These are phyloP conservation scores for Drosophila paulistorum DNA, from an alignment of 1,140 invertebrate genomes.

Conservation along the genomic window DNA sequence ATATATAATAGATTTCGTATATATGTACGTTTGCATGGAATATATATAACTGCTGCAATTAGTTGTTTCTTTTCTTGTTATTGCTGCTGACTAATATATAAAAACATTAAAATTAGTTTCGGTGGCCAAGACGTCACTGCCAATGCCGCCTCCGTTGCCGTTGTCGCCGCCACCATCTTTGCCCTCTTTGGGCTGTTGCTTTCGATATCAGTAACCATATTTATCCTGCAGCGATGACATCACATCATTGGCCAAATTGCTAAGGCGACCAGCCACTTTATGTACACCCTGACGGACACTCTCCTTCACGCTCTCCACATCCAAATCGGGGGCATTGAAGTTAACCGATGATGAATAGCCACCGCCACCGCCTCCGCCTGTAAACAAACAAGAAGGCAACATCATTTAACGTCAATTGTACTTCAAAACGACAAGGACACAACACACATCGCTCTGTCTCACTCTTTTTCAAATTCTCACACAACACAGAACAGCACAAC, in stretches of 20 bases:
- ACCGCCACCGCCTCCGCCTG: conserved; percentile 30
- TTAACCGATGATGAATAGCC: conserved; percentile 72
- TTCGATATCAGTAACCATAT: conserved; percentile 85
- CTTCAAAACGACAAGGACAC: neutral
- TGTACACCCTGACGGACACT: conserved; percentile 97
- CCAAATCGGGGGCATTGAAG: conserved; percentile 85
- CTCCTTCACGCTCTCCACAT: conserved; percentile 95
- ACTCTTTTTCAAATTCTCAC: neutral
- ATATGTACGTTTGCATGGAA: conserved; percentile 53
- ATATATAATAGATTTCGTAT: neutral
- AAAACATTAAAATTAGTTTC: conserved; percentile 52
- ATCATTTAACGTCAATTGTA: neutral
- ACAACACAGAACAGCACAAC: neutral
- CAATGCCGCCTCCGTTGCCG: no score
- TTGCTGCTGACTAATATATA: conserved; percentile 48
- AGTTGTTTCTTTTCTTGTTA: neutral
- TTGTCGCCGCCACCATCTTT: neutral
- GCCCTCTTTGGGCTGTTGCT: conserved; percentile 6
- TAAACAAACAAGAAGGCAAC: neutral
- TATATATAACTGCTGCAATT: conserved; percentile 54
- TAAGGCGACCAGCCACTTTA: conserved; percentile 97
- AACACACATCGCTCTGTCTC: neutral
- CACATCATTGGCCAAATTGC: conserved; percentile 96
- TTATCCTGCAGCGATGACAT: conserved; percentile 95
- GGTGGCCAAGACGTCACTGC: neutral